phyloP scores from a whole-genome alignment of 2,888 invertebrate genomes.

The Dione vanillae region DNA sequence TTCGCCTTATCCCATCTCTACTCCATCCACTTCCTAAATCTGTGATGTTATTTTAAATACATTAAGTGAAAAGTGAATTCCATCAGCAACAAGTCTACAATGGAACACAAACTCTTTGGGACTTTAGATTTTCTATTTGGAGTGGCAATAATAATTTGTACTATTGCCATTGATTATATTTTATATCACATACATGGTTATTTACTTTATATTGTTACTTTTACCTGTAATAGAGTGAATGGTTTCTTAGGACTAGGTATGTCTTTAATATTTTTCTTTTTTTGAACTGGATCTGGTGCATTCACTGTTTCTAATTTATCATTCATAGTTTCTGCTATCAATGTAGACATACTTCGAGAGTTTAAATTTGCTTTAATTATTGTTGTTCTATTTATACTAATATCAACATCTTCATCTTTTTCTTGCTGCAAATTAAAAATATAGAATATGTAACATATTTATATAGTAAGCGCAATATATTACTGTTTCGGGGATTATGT shows the following conservation, averaged over 20 bases:
- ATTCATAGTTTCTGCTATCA: constrained; percentile 59
- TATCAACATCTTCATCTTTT: constrained; percentile 61
- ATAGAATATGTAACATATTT: not conserved
- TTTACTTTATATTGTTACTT: too few species aligned
- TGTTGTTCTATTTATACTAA: constrained; percentile 62
- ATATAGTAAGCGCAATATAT: too few species aligned
- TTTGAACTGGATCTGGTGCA: constrained; percentile 46
- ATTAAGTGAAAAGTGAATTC: too few species aligned
- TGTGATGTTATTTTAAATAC: too few species aligned
- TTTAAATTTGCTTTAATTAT: constrained; percentile 73
- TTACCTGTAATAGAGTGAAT: constrained; percentile 75
- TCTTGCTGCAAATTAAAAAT: constrained; percentile 65
- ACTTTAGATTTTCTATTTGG: too few species aligned
- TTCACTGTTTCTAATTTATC: constrained; percentile 47
- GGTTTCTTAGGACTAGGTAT: constrained; percentile 75
- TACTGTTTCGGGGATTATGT: too few species aligned
- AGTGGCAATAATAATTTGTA: too few species aligned
- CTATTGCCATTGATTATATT: too few species aligned
- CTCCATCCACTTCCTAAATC: too few species aligned
- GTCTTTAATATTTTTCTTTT: constrained; percentile 66
- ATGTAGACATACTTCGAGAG: constrained; percentile 64
- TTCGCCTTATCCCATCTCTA: too few species aligned
- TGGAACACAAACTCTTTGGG: too few species aligned
- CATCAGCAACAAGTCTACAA: too few species aligned
- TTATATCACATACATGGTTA: not conserved